Evolutionary conservation across 2,888 invertebrate species (phyloP), one percentile per base, ranked within the genome.

Genomic region (Apodemia hepburni): DNA sequence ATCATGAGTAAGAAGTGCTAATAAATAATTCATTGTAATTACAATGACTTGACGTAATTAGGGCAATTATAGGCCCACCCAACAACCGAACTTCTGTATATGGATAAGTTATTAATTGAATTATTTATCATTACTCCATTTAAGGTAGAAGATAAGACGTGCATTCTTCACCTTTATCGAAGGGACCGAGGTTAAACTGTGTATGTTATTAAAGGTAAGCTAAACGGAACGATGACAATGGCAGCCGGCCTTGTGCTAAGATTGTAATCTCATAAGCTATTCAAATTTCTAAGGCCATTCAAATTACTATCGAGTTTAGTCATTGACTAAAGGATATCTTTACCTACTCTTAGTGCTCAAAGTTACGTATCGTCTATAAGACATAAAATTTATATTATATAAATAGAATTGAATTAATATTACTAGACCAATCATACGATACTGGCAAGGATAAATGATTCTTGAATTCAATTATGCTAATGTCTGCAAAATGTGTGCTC

Each of bases 11-110:
- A 63, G 61, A 64, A 60, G 22, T 47, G 17, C 35, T 54, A 75
- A 87, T 87, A 85, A 86, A 88, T 87, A 87, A 88, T 87, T 90
- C 87, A 89, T 89, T 77, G 76, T 78, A 84, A 84, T 86, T 84
- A 82, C 77, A 82, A 79, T 79, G 80, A 80, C 83, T 81, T 85
- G 88, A 85, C 82, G 81, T 88, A 87, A 89, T 89, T 88, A 89
- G 84, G 78, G 82, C 86, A 87, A 87, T 88, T 85, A 87, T 77
- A 74, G 75, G 90, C 77, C 90, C 89, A 87, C 90, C 88, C 87
- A 86, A 79, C 72, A 29, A 57, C 54, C 54, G n/a, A 57, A 57
- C 54, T 57, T 27, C 54, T 29, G 15, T 77, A 77, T 80, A 73
- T 74, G 67, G 74, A 72, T 49, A 47, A 58, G 49, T 49, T 62